A percentile compares a stretch with the other conserved stretches of the same genome.
These are phyloP conservation scores for Plagodis pulveraria DNA, from an alignment of 2,888 invertebrate genomes.

Conservation along the genomic window DNA sequence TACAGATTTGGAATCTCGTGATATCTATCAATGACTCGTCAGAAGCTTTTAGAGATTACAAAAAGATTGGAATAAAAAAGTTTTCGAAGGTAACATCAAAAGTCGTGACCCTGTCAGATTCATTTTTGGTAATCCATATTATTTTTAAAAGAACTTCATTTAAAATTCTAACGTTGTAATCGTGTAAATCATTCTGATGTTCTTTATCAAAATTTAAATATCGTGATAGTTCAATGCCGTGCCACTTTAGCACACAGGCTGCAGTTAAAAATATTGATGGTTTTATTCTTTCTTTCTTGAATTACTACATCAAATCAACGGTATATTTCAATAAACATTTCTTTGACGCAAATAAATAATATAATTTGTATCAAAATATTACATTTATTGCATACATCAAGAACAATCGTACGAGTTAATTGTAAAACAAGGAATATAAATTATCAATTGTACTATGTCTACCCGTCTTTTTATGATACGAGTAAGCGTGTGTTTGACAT, in stretches of 20 bases:
- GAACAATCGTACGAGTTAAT: too few relatives aligned
- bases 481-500: too few relatives aligned
- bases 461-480: too few relatives aligned
- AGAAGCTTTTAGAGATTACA: conserved; percentile 27
- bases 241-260: not conserved
- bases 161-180: not conserved
- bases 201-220: conserved; percentile 7
- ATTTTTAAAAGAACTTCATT: not conserved
- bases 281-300: too few relatives aligned
- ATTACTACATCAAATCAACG: too few relatives aligned
- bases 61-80: conserved; percentile 19
- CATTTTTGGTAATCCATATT: conserved; percentile 10
- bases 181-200: not conserved
- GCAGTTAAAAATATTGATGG: too few relatives aligned
- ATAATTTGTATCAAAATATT: too few relatives aligned
- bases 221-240: conserved; percentile 27
- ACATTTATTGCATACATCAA: too few relatives aligned
- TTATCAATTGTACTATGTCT: too few relatives aligned
- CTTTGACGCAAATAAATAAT: too few relatives aligned
- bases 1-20: conserved; percentile 40
- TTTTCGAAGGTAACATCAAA: conserved; percentile 20
- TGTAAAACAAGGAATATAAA: too few relatives aligned
- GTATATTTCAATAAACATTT: too few relatives aligned
- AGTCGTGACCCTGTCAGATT: conserved; percentile 19
- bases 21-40: conserved; percentile 37